Conservation (phyloP, 2,888 invertebrate genomes). For the Dromius quadrimaculatus region DNA sequence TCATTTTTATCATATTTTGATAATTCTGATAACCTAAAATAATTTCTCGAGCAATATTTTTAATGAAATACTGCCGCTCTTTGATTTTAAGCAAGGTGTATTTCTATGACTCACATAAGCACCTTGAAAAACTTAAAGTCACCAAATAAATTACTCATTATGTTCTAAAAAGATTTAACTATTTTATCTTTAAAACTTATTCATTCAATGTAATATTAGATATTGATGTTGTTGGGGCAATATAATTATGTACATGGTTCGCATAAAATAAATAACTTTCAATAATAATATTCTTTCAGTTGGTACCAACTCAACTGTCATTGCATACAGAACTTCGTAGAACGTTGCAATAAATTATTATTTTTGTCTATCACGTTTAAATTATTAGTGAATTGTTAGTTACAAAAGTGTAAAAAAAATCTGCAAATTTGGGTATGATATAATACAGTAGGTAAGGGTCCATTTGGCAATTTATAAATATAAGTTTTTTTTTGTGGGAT, state of each 20-base stretch:
- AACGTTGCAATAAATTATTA: constrained; percentile 52
- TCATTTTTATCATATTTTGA: background rate
- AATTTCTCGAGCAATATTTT: no score
- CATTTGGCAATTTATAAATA: constrained; percentile 38
- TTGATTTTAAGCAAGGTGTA: background rate
- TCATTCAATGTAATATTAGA: no score
- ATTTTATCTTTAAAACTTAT: no score
- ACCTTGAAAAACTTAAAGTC: constrained; percentile 11
- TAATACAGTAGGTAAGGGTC: constrained; percentile 46
- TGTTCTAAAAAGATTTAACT: no score
- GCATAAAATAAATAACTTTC: constrained; percentile 23
- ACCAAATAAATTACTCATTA: no score
- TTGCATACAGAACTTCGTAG: constrained; percentile 46
- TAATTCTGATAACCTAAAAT: background rate
- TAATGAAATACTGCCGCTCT: no score
- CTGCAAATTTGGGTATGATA: constrained; percentile 50
- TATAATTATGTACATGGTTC: no score
- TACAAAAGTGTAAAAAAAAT: constrained; percentile 43
- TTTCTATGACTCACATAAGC: constrained; percentile 6
- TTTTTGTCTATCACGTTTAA: constrained; percentile 50
- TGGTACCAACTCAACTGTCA: constrained; percentile 51
- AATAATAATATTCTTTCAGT: constrained; percentile 13
- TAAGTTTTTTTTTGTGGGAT: constrained; percentile 38
- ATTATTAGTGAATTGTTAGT: constrained; percentile 48
- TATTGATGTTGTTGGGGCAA: no score